A percentile compares a stretch with the other conserved stretches of the same genome.
Conservation (phyloP, 2,113 vertebrate species). For the Apteryx mantelli region DNA sequence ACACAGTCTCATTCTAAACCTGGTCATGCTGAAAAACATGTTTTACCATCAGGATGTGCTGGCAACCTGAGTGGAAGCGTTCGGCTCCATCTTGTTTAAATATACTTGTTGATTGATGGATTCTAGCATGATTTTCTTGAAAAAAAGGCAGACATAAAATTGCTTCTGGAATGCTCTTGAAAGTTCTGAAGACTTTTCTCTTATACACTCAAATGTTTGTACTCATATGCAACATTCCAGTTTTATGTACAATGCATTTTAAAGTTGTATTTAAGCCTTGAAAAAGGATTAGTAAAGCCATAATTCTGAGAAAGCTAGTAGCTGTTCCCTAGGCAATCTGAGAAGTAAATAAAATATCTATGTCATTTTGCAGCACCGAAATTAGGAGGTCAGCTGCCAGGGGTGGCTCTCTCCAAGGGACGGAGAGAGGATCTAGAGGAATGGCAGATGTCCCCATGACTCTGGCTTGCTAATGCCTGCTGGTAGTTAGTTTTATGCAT, state of each 20-base stretch:
- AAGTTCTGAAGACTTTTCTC: background rate
- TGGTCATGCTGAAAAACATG: background rate
- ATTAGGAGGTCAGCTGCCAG: background rate
- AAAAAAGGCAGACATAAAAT: background rate
- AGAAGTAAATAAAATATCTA: background rate
- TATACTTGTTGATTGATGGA: background rate
- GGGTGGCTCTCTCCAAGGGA: background rate
- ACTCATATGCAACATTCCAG: background rate
- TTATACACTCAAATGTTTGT: background rate
- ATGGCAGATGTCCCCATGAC: background rate
- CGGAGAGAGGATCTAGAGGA: background rate
- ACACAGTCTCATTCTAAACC: background rate
- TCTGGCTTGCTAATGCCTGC: background rate
- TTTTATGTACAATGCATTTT: background rate
- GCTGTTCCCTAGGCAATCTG: background rate
- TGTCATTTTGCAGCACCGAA: background rate
- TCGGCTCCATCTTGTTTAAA: background rate
- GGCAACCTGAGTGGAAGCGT: background rate
- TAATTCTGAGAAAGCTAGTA: background rate
- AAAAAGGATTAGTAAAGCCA: background rate
- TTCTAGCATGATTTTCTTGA: background rate
- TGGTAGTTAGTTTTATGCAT: background rate
- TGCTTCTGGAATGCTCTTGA: background rate
- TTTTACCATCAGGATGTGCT: background rate
- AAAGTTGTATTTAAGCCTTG: background rate